phyloP scores from a whole-genome alignment of 1,140 invertebrate species.

The Leptinotarsa defecta region DNA sequence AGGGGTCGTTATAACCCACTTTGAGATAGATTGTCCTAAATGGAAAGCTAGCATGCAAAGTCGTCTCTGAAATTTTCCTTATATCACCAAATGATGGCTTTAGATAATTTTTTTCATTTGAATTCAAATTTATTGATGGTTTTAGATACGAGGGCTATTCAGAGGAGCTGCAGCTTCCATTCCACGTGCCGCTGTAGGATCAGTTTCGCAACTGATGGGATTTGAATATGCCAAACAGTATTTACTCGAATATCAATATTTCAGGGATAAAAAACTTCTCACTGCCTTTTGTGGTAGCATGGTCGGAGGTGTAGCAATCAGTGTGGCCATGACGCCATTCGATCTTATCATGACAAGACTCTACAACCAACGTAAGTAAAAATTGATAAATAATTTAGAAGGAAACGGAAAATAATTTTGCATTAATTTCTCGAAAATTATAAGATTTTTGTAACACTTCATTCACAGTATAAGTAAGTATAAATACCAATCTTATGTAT shows the following conservation, averaged over 20 bases:
- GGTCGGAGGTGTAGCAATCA: conserved; percentile 79
- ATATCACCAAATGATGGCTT: too few relatives aligned
- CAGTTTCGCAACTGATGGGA: conserved; percentile 81
- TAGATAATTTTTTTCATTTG: too few relatives aligned
- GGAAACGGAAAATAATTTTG: too few relatives aligned
- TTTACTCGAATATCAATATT: conserved; percentile 62
- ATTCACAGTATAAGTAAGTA: too few relatives aligned
- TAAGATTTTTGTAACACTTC: too few relatives aligned
- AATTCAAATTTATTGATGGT: background rate
- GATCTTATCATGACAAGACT: conserved; percentile 88
- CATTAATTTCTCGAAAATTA: too few relatives aligned
- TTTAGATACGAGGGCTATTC: conserved; percentile 70
- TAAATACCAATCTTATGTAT: too few relatives aligned
- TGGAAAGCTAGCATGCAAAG: too few relatives aligned
- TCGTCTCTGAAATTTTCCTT: too few relatives aligned
- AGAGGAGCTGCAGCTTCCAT: conserved; percentile 75
- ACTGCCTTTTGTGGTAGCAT: conserved; percentile 78
- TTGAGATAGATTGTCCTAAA: too few relatives aligned
- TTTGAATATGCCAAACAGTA: conserved; percentile 73
- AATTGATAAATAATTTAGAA: too few relatives aligned
- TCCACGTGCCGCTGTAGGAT: conserved; percentile 80
- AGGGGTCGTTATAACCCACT: too few relatives aligned
- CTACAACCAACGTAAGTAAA: conserved; percentile 82
- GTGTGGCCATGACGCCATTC: conserved; percentile 85
- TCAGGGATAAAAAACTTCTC: conserved; percentile 63